Conservation (phyloP, 2,888 invertebrate genomes). For the Coenonympha arcania region DNA sequence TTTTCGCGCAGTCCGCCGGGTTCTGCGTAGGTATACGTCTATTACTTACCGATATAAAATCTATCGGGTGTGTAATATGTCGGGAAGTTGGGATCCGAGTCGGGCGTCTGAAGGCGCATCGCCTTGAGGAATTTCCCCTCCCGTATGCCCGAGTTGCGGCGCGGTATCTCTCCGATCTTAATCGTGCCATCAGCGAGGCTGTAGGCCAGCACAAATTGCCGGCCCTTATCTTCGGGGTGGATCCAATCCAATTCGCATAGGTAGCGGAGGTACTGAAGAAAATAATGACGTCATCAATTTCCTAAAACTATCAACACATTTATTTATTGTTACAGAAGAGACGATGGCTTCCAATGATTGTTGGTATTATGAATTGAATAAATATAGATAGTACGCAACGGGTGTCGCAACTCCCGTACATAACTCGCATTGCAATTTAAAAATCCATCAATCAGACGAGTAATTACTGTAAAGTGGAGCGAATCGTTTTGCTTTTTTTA, state of each 20-base stretch:
- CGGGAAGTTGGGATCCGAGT: slow-evolving; percentile 79
- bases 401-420: too few relatives aligned
- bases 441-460: too few relatives aligned
- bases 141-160: slow-evolving; percentile 81
- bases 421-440: too few relatives aligned
- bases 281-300: neutral
- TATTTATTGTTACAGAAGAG: too few relatives aligned
- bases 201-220: slow-evolving; percentile 84
- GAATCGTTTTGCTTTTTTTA: too few relatives aligned
- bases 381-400: too few relatives aligned
- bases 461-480: too few relatives aligned
- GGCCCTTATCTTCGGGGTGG: slow-evolving; percentile 83
- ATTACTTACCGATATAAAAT: slow-evolving; percentile 80
- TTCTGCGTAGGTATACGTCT: neutral
- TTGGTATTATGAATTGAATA: too few relatives aligned
- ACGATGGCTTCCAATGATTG: too few relatives aligned
- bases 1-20: too few relatives aligned
- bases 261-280: slow-evolving; percentile 77
- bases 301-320: too few relatives aligned
- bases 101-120: slow-evolving; percentile 79
- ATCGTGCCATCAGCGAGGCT: slow-evolving; percentile 83
- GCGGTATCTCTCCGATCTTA: slow-evolving; percentile 81
- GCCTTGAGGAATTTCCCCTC: slow-evolving; percentile 84
- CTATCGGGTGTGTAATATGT: slow-evolving; percentile 84
- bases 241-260: slow-evolving; percentile 83